Conservation (phyloP, 2,113 vertebrate species). For the Lagopus muta region DNA sequence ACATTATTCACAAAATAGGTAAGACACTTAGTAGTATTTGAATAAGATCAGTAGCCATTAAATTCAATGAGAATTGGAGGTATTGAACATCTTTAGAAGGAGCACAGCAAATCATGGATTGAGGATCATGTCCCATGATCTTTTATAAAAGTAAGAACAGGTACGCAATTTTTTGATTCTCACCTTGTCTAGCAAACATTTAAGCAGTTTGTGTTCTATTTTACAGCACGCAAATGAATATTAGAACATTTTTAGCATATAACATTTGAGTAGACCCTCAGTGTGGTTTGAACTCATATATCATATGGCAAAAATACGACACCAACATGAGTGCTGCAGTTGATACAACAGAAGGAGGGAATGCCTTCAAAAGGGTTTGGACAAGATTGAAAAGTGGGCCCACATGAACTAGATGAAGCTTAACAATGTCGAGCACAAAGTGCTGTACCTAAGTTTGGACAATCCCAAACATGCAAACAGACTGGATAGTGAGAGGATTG, state of each 20-base stretch:
- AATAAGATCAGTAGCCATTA: background rate
- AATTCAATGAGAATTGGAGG: background rate
- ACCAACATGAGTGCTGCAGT: too few relatives aligned
- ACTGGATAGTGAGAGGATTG: too few relatives aligned
- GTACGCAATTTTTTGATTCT: background rate
- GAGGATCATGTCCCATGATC: background rate
- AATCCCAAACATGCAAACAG: too few relatives aligned
- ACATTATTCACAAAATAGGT: background rate
- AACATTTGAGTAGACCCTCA: background rate
- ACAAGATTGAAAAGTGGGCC: too few relatives aligned
- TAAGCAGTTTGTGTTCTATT: background rate
- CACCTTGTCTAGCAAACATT: background rate
- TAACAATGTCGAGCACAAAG: too few relatives aligned
- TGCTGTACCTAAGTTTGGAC: too few relatives aligned
- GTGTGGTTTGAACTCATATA: background rate
- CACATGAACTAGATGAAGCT: too few relatives aligned
- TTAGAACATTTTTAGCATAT: background rate
- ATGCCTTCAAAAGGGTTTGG: too few relatives aligned
- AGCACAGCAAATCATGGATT: background rate
- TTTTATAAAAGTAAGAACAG: background rate
- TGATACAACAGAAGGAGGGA: too few relatives aligned
- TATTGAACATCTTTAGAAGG: accelerated
- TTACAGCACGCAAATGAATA: background rate
- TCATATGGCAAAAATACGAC: background rate
- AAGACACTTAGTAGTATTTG: background rate